Conservation (phyloP, 92 coral and sea anemone genomes). For the Montipora capitata region DNA sequence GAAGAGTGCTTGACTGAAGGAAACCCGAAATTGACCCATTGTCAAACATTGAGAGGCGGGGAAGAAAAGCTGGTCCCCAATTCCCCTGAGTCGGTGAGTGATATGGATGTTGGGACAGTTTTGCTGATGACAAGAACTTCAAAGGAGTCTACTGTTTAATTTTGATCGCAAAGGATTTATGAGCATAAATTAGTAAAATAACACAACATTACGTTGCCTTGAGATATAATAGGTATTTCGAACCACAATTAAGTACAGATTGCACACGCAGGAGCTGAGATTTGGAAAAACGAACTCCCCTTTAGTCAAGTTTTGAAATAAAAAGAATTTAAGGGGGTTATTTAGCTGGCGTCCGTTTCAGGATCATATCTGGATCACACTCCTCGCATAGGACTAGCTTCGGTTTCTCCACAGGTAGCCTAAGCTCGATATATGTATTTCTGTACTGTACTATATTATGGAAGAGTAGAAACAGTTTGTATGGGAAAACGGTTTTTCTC, state of each 20-base stretch:
- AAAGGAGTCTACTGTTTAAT: not conserved
- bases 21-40: not conserved
- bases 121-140: not conserved
- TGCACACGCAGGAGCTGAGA: not conserved
- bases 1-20: constrained; percentile 41
- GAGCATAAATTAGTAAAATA: not conserved
- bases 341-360: too few species aligned
- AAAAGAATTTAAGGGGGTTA: too few species aligned
- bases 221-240: not conserved
- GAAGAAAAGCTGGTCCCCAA: not conserved
- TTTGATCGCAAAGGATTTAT: not conserved
- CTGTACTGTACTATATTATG: too few species aligned
- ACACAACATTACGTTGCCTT: not conserved
- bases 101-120: not conserved
- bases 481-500: too few species aligned
- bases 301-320: too few species aligned
- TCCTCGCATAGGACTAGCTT: too few species aligned
- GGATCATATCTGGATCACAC: too few species aligned
- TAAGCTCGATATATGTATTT: too few species aligned
- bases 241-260: not conserved
- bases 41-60: not conserved
- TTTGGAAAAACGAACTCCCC: too few species aligned
- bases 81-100: not conserved
- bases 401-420: too few species aligned
- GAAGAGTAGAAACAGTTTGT: too few species aligned